Conservation (phyloP, 2,888 invertebrate genomes). For the Himalopsyche anomala region DNA sequence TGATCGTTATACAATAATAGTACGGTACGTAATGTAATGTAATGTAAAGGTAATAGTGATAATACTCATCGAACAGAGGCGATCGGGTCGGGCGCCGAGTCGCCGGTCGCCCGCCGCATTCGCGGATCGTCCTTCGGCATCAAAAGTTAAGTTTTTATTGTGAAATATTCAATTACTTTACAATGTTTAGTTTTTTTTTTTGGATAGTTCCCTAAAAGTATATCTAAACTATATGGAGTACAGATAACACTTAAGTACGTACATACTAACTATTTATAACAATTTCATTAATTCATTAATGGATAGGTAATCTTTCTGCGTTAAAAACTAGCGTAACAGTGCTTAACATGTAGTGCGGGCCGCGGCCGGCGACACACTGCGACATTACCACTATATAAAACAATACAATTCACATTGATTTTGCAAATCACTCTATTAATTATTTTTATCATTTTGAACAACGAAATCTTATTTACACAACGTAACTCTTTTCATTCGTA, state of each 20-base stretch:
- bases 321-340: constrained; percentile 70
- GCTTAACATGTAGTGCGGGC: constrained; percentile 68
- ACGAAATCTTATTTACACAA: constrained; percentile 70
- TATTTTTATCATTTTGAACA: constrained; percentile 66
- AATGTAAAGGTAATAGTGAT: constrained; percentile 47
- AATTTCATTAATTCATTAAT: constrained; percentile 69
- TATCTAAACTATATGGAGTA: constrained; percentile 78
- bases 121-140: constrained; percentile 52
- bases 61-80: constrained; percentile 56
- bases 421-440: constrained; percentile 65
- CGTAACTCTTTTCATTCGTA: constrained; percentile 64
- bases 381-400: constrained; percentile 66
- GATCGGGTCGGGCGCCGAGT: constrained; percentile 40
- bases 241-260: constrained; percentile 73
- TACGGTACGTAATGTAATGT: constrained; percentile 61
- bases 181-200: constrained; percentile 63
- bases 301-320: constrained; percentile 67
- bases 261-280: constrained; percentile 71
- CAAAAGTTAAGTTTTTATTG: constrained; percentile 54
- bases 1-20: constrained; percentile 63
- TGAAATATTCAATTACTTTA: constrained; percentile 66
- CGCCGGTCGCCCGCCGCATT: constrained; percentile 44
- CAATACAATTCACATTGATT: constrained; percentile 66
- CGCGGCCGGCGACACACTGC: constrained; percentile 64
- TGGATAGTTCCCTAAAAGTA: constrained; percentile 70